These are phyloP conservation scores for Hydrophis major DNA, from an alignment of 2,797 vertebrate genomes.

Conservation along the genomic window DNA sequence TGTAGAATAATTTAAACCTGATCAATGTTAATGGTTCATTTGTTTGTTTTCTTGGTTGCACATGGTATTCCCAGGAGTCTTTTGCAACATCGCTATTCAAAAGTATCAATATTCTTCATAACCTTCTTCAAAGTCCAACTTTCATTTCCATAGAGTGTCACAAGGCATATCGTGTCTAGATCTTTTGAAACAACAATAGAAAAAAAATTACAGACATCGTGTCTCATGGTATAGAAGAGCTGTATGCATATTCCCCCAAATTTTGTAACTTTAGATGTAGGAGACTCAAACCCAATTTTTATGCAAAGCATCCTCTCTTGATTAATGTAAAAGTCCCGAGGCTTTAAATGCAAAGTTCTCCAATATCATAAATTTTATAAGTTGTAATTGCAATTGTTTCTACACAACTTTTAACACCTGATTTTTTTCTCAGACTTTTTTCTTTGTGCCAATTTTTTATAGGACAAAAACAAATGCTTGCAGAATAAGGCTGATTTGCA, in stretches of 20 bases:
- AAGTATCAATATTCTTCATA: not conserved
- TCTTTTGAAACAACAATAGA: not conserved
- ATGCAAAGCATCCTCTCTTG: not conserved
- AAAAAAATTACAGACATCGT: not conserved
- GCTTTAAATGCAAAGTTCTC: not conserved
- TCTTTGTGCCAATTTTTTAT: not conserved
- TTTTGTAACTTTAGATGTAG: not conserved
- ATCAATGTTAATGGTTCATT: not conserved
- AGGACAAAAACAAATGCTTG: not conserved
- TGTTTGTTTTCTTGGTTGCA: not conserved
- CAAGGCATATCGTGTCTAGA: not conserved
- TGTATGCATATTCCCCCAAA: not conserved
- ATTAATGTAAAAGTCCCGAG: not conserved
- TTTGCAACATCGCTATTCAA: not conserved
- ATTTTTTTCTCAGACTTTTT: not conserved
- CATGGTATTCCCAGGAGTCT: not conserved
- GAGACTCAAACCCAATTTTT: not conserved
- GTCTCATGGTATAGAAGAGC: not conserved
- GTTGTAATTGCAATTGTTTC: not conserved
- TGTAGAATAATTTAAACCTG: not conserved
- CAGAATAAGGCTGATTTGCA: not conserved
- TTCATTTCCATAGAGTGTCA: not conserved
- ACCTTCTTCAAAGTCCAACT: not conserved
- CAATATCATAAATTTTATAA: not conserved
- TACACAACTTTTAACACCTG: not conserved